Percentiles rank a stretch among this genome's conserved stretches.
These are phyloP conservation scores for Salminus brasiliensis DNA, from an alignment of 2,113 vertebrate genomes.

Conservation along the genomic window DNA sequence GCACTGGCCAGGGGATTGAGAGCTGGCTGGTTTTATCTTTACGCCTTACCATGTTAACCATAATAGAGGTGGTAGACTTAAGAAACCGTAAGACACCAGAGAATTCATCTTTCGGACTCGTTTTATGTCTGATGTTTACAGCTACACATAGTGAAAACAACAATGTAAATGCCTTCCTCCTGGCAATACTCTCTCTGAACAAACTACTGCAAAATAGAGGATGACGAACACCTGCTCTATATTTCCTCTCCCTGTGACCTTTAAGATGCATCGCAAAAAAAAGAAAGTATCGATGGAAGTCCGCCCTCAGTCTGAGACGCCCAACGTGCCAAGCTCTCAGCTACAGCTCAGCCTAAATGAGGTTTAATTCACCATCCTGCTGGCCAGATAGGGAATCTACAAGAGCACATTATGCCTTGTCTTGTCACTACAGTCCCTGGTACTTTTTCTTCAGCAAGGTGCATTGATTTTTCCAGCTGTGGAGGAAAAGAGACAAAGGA, in stretches of 20 bases:
- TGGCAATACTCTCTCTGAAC: constrained; percentile 58
- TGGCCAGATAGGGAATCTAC: constrained; percentile 68
- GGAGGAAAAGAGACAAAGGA: constrained; percentile 68
- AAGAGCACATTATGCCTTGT: constrained; percentile 68
- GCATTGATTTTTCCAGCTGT: constrained; percentile 73
- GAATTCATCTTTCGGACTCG: constrained; percentile 11
- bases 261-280: constrained; percentile 60
- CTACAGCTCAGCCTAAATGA: constrained; percentile 63
- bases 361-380: constrained; percentile 70
- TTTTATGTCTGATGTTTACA: constrained; percentile 69
- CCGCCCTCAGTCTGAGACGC: neutral
- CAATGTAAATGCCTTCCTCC: constrained; percentile 66
- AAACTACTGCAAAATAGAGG: constrained; percentile 51
- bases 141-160: constrained; percentile 54
- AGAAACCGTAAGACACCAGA: neutral
- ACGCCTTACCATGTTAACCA: constrained; percentile 9
- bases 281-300: constrained; percentile 25
- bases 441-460: constrained; percentile 45
- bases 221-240: no score
- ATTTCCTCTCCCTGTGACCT: constrained; percentile 65
- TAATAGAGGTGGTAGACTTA: neutral
- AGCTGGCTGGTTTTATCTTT: neutral
- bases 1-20: neutral
- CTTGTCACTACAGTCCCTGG: constrained; percentile 33
- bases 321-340: constrained; percentile 53